Evolutionary conservation across 1,140 invertebrate species (phyloP), one percentile per base, ranked within the genome.

Genomic region (Chrysopa pallens): DNA sequence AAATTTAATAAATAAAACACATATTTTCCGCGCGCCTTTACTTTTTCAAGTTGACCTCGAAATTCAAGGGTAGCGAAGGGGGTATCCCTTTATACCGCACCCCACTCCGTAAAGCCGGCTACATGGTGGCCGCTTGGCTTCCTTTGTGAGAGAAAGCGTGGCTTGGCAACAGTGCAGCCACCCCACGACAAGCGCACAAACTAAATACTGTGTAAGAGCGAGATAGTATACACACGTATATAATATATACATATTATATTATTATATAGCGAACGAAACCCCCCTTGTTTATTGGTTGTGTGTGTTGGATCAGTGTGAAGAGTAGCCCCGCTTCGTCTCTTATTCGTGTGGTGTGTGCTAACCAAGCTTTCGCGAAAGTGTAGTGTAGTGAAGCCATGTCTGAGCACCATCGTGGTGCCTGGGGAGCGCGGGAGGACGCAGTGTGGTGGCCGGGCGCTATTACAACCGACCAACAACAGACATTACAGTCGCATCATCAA

Each of bases 371-470:
- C 8, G 31, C 31, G 31, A 12, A 9, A 33, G 36, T 29, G 27
- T 40, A 37, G 27, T 14, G 15, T 38, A 15, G 27, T 29, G 45
- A 37, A 46, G 52, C 48, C 46, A 61, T 61, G 59, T 58, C 59
- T 43, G 59, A 61, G 38, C 56, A 59, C 42, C 52, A 55, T 43
- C 48, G 71, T 52, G 69, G 69, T 61, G 67, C 70, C 57, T 74
- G 72, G 71, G 71, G 69, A 60, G 66, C 65, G 59, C 65, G 69
- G 58, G 69, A 72, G 60, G 72, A 73, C 54, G 67, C 66, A 59
- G 68, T 72, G 49, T 67, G 64, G 68, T 73, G 71, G 72, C 68
- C 67, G 52, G 62, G 64, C 50, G 63, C 69, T 52, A 48, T 56
- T 50, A 52, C 58, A 50, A 61, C 58, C 59, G 64, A 64, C 57